Percentiles rank a stretch among this genome's conserved stretches.
These are phyloP conservation scores for Drosophila ercepeae DNA, from an alignment of 1,140 invertebrate genomes.

Conservation along the genomic window DNA sequence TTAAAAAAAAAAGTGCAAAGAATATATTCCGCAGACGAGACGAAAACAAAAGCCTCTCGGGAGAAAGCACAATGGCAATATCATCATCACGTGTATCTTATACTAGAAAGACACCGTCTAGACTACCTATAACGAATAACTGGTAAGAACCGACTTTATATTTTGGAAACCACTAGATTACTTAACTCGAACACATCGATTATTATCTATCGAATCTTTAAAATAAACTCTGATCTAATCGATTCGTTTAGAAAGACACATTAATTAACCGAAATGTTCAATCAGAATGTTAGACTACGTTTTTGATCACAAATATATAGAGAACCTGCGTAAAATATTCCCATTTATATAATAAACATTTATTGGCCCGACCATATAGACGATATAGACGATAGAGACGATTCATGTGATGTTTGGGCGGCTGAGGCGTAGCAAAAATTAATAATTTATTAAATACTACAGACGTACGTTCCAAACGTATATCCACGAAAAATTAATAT, in stretches of 20 bases:
- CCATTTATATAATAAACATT: constrained; percentile 60
- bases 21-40: constrained; percentile 27
- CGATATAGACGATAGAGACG: constrained; percentile 63
- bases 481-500: constrained; percentile 26
- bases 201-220: not conserved
- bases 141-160: constrained; percentile 19
- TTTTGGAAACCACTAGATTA: constrained; percentile 8
- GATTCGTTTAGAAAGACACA: not conserved
- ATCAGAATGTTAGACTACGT: constrained; percentile 19
- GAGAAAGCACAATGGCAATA: constrained; percentile 37
- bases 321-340: constrained; percentile 44
- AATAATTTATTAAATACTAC: constrained; percentile 79
- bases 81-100: constrained; percentile 56
- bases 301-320: constrained; percentile 4
- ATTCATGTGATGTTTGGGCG: constrained; percentile 64
- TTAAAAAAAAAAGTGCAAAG: constrained; percentile 18
- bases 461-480: constrained; percentile 17
- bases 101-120: constrained; percentile 15
- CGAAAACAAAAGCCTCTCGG: constrained; percentile 58
- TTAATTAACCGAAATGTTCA: constrained; percentile 33
- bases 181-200: not conserved
- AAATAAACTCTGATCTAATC: constrained; percentile 24
- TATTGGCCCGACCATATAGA: constrained; percentile 56
- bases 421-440: constrained; percentile 63
- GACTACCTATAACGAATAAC: constrained; percentile 15